These are phyloP conservation scores for Elephantulus edwardii DNA, from an alignment of 2,113 vertebrate species.

Conservation along the genomic window DNA sequence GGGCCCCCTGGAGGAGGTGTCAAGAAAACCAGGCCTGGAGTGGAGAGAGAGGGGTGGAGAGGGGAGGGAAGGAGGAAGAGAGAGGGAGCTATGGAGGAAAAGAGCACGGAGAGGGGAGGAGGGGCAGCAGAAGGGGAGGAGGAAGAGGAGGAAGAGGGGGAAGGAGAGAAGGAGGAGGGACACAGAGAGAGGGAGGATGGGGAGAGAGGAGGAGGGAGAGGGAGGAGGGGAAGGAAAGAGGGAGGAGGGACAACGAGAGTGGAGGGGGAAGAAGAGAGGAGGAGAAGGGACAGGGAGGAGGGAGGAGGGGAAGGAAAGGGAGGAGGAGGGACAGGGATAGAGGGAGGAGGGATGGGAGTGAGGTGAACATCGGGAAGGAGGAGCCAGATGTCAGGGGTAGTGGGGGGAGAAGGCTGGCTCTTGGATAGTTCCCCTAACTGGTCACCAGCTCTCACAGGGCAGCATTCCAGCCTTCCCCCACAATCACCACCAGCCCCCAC, in stretches of 20 bases:
- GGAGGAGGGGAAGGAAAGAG: background rate
- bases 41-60: background rate
- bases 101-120: background rate
- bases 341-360: background rate
- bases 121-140: background rate
- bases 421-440: too few species aligned
- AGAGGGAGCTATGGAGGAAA: background rate
- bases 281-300: too few species aligned
- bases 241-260: background rate
- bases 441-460: background rate
- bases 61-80: background rate
- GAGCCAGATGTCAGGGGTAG: too few species aligned
- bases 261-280: rapidly evolving
- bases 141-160: too few species aligned
- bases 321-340: background rate
- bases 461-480: too few species aligned
- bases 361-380: too few species aligned
- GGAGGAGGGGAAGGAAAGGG: too few species aligned
- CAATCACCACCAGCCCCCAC: rapidly evolving
- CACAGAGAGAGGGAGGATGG: background rate
- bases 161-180: background rate
- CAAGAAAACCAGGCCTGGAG: background rate
- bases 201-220: background rate
- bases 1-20: too few species aligned
- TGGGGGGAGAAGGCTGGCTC: background rate